Evolutionary conservation across 2,113 vertebrate species (phyloP).

Genomic region (Holacanthus passer): DNA sequence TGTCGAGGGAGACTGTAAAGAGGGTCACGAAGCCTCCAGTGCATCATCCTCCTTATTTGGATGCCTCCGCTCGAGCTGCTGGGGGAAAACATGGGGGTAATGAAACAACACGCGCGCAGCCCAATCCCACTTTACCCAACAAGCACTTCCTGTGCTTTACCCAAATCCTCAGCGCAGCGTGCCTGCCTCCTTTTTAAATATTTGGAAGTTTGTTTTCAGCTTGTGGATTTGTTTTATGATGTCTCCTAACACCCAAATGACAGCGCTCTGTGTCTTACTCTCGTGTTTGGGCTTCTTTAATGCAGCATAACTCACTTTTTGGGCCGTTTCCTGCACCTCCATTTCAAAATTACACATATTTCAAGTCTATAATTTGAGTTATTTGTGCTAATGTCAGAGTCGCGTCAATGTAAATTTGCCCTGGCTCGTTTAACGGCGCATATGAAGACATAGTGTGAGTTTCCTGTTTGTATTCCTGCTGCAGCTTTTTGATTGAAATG

Average conservation of each 20-base stretch:
- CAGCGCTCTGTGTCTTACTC: conserved; percentile 4
- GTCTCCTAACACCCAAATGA: conserved; percentile 37
- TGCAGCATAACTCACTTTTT: conserved; percentile 4
- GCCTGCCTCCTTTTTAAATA: conserved; percentile 60
- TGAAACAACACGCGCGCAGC: conserved; percentile 60
- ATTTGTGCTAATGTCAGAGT: neutral
- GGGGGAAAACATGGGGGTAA: conserved; percentile 51
- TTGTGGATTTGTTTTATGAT: conserved; percentile 62
- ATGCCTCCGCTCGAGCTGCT: conserved; percentile 56
- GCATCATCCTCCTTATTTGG: conserved; percentile 72
- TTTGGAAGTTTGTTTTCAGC: conserved; percentile 69
- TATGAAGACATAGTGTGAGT: neutral
- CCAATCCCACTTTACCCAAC: conserved; percentile 64
- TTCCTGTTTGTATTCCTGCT: conserved; percentile 15
- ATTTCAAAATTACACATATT: conserved; percentile 6
- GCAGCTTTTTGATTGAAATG: conserved; percentile 33
- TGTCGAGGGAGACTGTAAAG: conserved; percentile 73
- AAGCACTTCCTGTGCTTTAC: conserved; percentile 57
- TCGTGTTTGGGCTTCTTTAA: conserved; percentile 13
- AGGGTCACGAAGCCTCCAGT: conserved; percentile 74
- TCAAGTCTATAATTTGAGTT: neutral
- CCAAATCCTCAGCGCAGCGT: conserved; percentile 53
- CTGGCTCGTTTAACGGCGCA: neutral
- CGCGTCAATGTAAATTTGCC: neutral
- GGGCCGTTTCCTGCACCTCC: neutral